phyloP scores from a whole-genome alignment of 1,140 invertebrate genomes.

The Zaprionus lachaisei region DNA sequence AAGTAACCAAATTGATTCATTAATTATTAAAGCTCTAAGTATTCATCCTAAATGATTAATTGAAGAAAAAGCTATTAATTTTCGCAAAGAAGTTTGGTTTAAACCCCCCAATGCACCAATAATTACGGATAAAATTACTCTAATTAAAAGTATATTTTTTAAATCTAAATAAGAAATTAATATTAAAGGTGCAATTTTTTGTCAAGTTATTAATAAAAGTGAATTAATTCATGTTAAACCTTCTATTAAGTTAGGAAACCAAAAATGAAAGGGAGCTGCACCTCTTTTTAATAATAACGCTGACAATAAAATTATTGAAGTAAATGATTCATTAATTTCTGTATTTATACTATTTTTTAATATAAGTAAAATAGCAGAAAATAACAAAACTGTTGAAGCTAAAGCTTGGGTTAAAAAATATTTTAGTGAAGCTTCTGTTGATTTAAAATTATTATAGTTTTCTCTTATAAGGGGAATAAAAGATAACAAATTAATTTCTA shows the following conservation, averaged over 20 bases:
- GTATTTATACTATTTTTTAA: constrained; percentile 73
- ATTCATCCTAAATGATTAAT: constrained; percentile 86
- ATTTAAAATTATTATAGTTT: constrained; percentile 84
- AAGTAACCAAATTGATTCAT: constrained; percentile 82
- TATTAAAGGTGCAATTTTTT: constrained; percentile 86
- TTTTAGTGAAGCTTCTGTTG: constrained; percentile 85
- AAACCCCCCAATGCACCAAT: constrained; percentile 83
- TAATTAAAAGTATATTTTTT: constrained; percentile 67
- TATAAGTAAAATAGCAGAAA: constrained; percentile 84
- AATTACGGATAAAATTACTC: constrained; percentile 51
- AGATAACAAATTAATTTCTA: constrained; percentile 86
- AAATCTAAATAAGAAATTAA: constrained; percentile 83
- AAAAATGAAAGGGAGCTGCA: constrained; percentile 85
- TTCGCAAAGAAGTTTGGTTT: constrained; percentile 85
- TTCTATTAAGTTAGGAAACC: constrained; percentile 85
- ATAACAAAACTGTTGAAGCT: constrained; percentile 85
- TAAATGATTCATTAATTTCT: constrained; percentile 49
- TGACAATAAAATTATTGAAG: constrained; percentile 61
- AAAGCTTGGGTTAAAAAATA: constrained; percentile 85
- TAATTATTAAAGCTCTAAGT: constrained; percentile 80
- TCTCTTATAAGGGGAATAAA: constrained; percentile 85
- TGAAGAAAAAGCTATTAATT: constrained; percentile 86
- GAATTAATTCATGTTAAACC: constrained; percentile 84
- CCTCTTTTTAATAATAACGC: constrained; percentile 85
- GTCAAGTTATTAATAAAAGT: constrained; percentile 85